Base-by-base conservation (phyloP, 2,888 invertebrate genomes). In the Drepana falcataria region DNA sequence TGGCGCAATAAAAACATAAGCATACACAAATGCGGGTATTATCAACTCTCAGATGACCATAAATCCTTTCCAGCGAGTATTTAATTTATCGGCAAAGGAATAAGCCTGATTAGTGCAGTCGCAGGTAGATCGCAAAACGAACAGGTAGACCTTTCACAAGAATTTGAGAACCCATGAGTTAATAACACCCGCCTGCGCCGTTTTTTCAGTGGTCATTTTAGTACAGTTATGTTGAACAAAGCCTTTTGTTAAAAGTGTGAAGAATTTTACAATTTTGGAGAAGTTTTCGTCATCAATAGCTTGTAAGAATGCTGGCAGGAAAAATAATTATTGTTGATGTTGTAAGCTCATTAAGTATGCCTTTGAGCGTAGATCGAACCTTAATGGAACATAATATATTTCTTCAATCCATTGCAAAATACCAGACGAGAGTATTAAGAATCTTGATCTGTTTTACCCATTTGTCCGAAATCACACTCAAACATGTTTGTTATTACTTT, bases 11-110 rank as follows among this genome's bases (percentile, higher is more conserved):
- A 73, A 69, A 73, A 72, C 67, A 58, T 60, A 66, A 71, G 71
- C 21, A 40, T 7, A 40, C 7, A 6, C 71, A 76, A 82, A 83
- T 75, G 79, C 70, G 75, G 71, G 72, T 83, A 84, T 85, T 84
- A 85, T 84, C 80, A 83, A 84, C 77, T 81, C 65, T 53, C 55
- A 59, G 68, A 73, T 71, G 61, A 64, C 69, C 73, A 79, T 84
- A 84, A 85, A 84, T 85, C 81, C 73, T 73, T 65, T 67, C 69
- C 57, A 73, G 79, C 73, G 66, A 69, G 73, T 75, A 72, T 80
- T 85, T 85, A 85, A 88, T 86, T 86, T 89, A 87, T 84, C 79
- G 79, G 68, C 77, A 77, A 77, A 80, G 77, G 77, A 71, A 71
- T 77, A 73, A 68, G 73, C 65, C 78, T 82, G 84, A 86, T 88